Conservation (phyloP, 1,140 invertebrate species). For the Papilio machaon region DNA sequence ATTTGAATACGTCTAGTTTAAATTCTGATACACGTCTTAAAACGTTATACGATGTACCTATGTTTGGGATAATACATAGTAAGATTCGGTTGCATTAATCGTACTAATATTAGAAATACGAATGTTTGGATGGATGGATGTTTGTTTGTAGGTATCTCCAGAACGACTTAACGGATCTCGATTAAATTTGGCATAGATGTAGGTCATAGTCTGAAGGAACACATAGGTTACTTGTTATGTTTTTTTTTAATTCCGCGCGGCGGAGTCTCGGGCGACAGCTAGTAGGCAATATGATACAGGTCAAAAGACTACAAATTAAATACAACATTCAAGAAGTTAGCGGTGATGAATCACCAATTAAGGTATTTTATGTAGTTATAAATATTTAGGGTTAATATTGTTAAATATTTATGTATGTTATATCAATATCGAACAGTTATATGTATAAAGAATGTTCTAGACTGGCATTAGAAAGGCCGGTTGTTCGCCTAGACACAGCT, state of each 20-base stretch:
- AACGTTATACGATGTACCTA: conserved; percentile 18
- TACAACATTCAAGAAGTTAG: background rate
- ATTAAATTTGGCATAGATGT: no score
- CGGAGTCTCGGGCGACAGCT: no score
- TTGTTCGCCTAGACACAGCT: conserved; percentile 17
- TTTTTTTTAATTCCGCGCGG: no score
- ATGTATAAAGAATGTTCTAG: conserved; percentile 12
- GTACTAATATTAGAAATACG: no score
- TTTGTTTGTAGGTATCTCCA: no score
- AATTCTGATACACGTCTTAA: background rate
- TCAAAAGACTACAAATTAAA: background rate
- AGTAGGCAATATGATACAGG: background rate
- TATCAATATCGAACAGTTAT: conserved; percentile 22
- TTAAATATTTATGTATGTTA: background rate
- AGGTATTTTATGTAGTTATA: background rate
- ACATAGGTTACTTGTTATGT: no score
- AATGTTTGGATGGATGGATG: no score
- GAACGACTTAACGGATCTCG: no score
- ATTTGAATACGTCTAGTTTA: conserved; percentile 28
- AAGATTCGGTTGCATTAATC: background rate
- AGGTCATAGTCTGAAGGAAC: no score
- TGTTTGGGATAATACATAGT: background rate
- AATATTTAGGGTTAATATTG: background rate
- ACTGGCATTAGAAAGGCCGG: conserved; percentile 1
- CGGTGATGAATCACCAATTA: background rate